Percentiles rank a stretch among this genome's conserved stretches.
phyloP scores from a whole-genome alignment of 2,113 vertebrate genomes.

The Notarius quadriscutis region DNA sequence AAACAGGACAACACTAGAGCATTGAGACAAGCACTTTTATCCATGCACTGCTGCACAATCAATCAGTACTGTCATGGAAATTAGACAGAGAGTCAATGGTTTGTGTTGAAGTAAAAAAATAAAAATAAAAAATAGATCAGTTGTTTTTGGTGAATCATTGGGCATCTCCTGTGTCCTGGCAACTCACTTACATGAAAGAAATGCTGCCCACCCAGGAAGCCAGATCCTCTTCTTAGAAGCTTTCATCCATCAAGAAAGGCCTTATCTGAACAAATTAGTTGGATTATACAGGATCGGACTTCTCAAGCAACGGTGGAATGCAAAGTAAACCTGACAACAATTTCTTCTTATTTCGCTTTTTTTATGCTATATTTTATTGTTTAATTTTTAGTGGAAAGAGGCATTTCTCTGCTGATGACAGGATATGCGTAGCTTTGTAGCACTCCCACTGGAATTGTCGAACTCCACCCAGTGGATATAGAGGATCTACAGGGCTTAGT shows the following conservation, averaged over 20 bases:
- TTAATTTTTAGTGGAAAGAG: neutral
- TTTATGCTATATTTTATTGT: neutral
- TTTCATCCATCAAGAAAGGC: neutral
- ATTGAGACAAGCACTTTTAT: slow-evolving; percentile 6
- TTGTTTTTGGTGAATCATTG: slow-evolving; percentile 46
- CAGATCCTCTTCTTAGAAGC: slow-evolving; percentile 1
- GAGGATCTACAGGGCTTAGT: slow-evolving; percentile 11
- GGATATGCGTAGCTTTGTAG: slow-evolving; percentile 1
- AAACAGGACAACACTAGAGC: slow-evolving; percentile 6
- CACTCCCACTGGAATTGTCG: slow-evolving; percentile 7
- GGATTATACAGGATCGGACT: slow-evolving; percentile 28
- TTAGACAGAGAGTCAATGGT: slow-evolving; percentile 40
- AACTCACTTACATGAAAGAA: slow-evolving; percentile 22
- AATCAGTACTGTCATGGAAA: slow-evolving; percentile 57
- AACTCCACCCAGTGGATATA: slow-evolving; percentile 25
- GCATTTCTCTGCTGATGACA: neutral
- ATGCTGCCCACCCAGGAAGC: neutral
- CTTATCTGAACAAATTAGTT: neutral
- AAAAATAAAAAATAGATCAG: slow-evolving; percentile 48
- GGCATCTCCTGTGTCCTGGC: slow-evolving; percentile 34
- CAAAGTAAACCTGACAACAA: neutral
- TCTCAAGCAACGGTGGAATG: neutral
- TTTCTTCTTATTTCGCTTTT: neutral
- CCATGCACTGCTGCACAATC: slow-evolving; percentile 27
- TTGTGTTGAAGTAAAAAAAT: slow-evolving; percentile 41